Conservation (phyloP, 1,140 invertebrate species). For the Zaprionus vittiger region DNA sequence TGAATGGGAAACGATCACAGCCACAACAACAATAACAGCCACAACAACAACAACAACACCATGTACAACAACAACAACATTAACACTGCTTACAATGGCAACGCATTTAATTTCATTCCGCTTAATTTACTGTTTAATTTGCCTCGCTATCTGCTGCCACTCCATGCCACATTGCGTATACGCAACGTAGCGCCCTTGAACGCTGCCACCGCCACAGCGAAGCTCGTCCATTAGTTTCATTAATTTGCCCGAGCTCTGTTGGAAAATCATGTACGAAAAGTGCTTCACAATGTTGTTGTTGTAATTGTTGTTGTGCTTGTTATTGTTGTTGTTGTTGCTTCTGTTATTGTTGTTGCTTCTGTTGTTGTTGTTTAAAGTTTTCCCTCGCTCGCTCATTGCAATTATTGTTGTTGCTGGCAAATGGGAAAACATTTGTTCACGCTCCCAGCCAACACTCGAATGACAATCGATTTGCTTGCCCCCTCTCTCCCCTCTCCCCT, state of each 20-base stretch:
- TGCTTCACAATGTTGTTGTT: slow-evolving; percentile 32
- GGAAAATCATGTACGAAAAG: slow-evolving; percentile 26
- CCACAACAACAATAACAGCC: slow-evolving; percentile 25
- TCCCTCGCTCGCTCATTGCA: slow-evolving; percentile 11
- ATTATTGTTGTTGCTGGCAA: slow-evolving; percentile 46
- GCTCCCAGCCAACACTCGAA: slow-evolving; percentile 62
- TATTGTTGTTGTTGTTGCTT: slow-evolving; percentile 16
- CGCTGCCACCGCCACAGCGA: slow-evolving; percentile 22
- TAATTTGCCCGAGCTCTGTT: slow-evolving; percentile 51
- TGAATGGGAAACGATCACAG: slow-evolving; percentile 57
- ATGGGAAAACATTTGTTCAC: slow-evolving; percentile 77
- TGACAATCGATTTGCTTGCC: slow-evolving; percentile 74
- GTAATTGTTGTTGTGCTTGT: slow-evolving; percentile 28
- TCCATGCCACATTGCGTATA: slow-evolving; percentile 21
- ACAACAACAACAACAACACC: slow-evolving; percentile 38
- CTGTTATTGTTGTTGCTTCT: slow-evolving; percentile 13
- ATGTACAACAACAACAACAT: slow-evolving; percentile 24
- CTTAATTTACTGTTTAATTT: slow-evolving; percentile 65
- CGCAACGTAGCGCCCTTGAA: slow-evolving; percentile 50
- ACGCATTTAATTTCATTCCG: slow-evolving; percentile 68
- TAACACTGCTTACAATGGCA: slow-evolving; percentile 15
- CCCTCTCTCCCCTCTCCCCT: neutral
- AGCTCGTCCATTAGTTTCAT: slow-evolving; percentile 49
- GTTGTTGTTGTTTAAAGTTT: slow-evolving; percentile 52
- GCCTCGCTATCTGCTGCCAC: slow-evolving; percentile 13